Evolutionary conservation across 2,113 vertebrate genomes (phyloP).

Genomic region (Setophaga petechia): DNA sequence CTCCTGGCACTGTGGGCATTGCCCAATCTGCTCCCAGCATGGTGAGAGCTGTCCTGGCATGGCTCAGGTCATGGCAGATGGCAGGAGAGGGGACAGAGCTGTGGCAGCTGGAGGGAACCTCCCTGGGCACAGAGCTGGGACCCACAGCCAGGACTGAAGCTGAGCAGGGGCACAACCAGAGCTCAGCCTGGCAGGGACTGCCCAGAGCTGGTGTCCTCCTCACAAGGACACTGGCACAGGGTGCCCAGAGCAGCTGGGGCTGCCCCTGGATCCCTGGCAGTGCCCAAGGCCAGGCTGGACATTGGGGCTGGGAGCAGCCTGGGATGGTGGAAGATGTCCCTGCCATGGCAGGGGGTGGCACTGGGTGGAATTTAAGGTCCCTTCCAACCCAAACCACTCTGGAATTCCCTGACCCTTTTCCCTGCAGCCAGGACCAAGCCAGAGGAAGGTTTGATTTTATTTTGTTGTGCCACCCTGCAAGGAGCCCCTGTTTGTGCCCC

Average conservation of each 20-base stretch:
- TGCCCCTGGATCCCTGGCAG: not conserved
- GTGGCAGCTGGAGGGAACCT: not conserved
- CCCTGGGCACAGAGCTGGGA: not conserved
- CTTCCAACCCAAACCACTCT: not conserved
- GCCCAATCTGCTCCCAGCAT: not conserved
- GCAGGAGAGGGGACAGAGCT: not conserved
- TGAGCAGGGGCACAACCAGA: not conserved
- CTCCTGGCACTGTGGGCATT: not conserved
- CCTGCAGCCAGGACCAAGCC: rapidly evolving
- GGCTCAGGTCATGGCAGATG: rapidly evolving
- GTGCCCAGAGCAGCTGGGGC: not conserved
- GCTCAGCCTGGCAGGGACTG: not conserved
- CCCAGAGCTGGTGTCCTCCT: not conserved
- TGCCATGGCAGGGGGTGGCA: not conserved
- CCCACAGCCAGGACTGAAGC: not conserved
- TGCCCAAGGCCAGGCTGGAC: not conserved
- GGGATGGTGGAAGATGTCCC: not conserved
- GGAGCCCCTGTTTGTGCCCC: not conserved
- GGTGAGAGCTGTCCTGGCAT: not conserved
- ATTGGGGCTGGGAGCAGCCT: not conserved
- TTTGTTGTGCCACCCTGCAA: not conserved
- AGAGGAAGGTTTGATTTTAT: not conserved
- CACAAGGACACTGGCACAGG: not conserved
- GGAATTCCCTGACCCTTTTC: not conserved
- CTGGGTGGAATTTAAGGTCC: not conserved